Conservation (phyloP, 2,797 vertebrate genomes). For the Astyanax mexicanus region DNA sequence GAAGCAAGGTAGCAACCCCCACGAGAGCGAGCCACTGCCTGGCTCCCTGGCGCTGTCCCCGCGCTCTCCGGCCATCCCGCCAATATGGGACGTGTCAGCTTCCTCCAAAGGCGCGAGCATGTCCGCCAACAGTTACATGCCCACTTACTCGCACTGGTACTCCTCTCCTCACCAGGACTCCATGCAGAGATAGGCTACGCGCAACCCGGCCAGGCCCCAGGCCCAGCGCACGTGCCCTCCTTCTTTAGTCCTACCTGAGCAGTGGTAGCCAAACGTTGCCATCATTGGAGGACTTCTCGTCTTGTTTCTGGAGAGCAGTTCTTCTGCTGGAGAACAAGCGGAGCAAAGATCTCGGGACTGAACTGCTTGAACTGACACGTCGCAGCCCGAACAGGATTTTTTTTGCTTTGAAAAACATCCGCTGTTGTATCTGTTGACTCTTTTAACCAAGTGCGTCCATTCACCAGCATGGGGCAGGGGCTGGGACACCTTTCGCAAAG, state of each 20-base stretch:
- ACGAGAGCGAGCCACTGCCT: conserved; percentile 91
- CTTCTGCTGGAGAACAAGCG: conserved; percentile 63
- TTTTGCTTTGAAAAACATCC: conserved; percentile 55
- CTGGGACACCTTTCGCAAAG: conserved; percentile 62
- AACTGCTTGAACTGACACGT: conserved; percentile 4
- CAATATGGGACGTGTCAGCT: conserved; percentile 97
- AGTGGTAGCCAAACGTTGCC: conserved; percentile 67
- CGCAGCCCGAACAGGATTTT: not conserved
- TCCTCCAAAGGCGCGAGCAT: conserved; percentile 97
- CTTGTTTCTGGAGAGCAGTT: conserved; percentile 45
- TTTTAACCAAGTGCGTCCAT: conserved; percentile 77
- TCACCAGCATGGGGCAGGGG: conserved; percentile 67
- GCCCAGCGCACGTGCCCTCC: conserved; percentile 58
- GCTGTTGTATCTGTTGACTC: conserved; percentile 76
- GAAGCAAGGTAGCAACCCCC: conserved; percentile 94
- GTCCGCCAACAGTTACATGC: conserved; percentile 98
- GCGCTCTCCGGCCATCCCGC: conserved; percentile 93
- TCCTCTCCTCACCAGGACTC: conserved; percentile 98
- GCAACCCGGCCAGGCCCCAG: conserved; percentile 65
- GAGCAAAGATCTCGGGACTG: conserved; percentile 7
- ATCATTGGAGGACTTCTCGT: conserved; percentile 56
- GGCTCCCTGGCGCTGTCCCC: conserved; percentile 92
- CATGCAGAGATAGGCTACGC: conserved; percentile 97
- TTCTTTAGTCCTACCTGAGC: conserved; percentile 60
- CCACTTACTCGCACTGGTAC: conserved; percentile 98